Evolutionary conservation across 2,888 invertebrate genomes (phyloP).

Genomic region (Mycogona germanica): DNA sequence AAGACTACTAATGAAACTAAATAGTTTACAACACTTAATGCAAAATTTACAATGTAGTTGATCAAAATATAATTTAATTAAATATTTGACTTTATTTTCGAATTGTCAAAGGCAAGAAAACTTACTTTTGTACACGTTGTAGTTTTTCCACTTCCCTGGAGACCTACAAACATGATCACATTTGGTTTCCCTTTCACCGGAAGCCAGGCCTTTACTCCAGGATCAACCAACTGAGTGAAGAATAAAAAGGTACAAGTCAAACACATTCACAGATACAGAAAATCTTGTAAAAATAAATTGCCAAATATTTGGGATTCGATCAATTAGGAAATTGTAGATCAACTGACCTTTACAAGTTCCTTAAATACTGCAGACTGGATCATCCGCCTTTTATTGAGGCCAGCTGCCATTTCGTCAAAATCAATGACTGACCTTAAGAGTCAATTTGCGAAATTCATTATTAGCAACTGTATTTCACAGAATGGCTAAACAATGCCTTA

Average conservation of each 20-base stretch:
- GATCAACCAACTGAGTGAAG: conserved; percentile 89
- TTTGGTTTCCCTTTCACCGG: conserved; percentile 92
- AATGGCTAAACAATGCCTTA: too few relatives aligned
- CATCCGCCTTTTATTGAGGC: conserved; percentile 94
- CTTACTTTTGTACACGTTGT: conserved; percentile 89
- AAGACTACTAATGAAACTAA: too few relatives aligned
- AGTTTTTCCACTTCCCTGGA: conserved; percentile 99
- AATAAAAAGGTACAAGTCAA: conserved; percentile 26
- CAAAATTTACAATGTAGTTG: too few relatives aligned
- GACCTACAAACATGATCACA: conserved; percentile 98
- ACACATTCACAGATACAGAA: neutral
- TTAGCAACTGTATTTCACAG: neutral
- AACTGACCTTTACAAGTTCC: conserved; percentile 79
- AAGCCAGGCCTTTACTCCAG: conserved; percentile 92
- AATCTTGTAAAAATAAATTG: neutral
- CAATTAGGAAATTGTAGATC: too few relatives aligned
- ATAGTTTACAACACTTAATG: too few relatives aligned
- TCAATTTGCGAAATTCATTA: neutral
- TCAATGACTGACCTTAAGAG: conserved; percentile 70
- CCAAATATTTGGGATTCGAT: too few relatives aligned
- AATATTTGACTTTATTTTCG: too few relatives aligned
- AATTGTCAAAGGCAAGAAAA: too few relatives aligned
- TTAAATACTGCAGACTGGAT: conserved; percentile 97
- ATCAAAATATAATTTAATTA: too few relatives aligned
- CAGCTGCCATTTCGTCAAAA: conserved; percentile 97